Evolutionary conservation across 2,113 vertebrate species (phyloP).

Genomic region (Nannobrachium achirus): DNA sequence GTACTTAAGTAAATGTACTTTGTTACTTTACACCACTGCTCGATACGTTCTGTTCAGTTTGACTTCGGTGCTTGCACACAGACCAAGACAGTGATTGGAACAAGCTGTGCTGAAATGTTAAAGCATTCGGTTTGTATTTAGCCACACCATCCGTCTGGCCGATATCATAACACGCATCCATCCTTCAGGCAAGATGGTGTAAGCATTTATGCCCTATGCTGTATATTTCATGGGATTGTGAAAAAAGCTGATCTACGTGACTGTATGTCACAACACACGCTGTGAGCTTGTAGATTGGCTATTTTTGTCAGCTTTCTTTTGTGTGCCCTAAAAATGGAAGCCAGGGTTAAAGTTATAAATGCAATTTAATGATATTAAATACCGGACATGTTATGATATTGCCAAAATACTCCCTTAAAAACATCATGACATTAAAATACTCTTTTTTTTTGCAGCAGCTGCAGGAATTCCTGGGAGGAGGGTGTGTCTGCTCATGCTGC

Average conservation of each 20-base stretch:
- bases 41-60: neutral
- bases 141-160: neutral
- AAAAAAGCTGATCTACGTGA: no score
- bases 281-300: neutral
- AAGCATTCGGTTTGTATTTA: neutral
- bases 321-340: no score
- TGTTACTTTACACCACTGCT: no score
- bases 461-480: conserved; percentile 74
- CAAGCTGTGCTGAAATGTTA: neutral
- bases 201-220: no score
- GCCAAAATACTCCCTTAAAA: conserved; percentile 44
- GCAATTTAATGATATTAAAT: conserved; percentile 11
- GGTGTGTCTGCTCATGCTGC: conserved; percentile 63
- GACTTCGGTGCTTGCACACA: no score
- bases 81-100: neutral
- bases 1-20: no score
- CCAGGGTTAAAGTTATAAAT: no score
- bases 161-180: neutral
- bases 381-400: conserved; percentile 11
- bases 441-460: conserved; percentile 64
- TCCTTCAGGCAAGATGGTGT: no score
- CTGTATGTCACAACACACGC: neutral
- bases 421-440: conserved; percentile 46
- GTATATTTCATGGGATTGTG: no score
- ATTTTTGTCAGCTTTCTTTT: no score